A percentile compares a stretch with the other conserved stretches of the same genome.
phyloP scores from a whole-genome alignment of 2,113 vertebrate genomes.

The Muntiacus muntjak region DNA sequence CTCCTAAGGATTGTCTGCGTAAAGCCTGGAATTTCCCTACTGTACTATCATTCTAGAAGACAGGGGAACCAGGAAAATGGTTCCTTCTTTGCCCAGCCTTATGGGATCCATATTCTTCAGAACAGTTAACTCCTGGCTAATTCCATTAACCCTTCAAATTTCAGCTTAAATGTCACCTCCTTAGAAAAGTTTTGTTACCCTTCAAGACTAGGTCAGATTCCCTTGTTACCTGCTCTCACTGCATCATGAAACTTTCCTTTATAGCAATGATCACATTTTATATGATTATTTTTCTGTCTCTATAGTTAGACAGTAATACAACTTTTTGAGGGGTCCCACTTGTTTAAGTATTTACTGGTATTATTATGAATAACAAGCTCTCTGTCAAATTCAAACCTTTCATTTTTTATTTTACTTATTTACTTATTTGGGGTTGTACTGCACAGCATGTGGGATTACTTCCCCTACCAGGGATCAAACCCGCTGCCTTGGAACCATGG shows the following conservation, averaged over 20 bases:
- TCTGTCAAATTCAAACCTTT: not conserved
- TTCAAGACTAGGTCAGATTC: not conserved
- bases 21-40: not conserved
- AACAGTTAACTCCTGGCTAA: not conserved
- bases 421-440: not conserved
- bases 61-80: not conserved
- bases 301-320: not conserved
- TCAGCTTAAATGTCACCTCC: not conserved
- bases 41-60: not conserved
- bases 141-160: slow-evolving; percentile 10
- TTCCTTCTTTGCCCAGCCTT: not conserved
- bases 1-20: not conserved
- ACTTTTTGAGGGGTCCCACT: not conserved
- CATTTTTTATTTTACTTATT: not conserved
- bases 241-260: not conserved
- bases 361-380: not conserved
- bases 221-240: not conserved
- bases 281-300: not conserved
- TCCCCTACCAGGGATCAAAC: not conserved
- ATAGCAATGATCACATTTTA: not conserved
- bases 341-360: not conserved
- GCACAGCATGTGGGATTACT: not conserved
- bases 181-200: not conserved
- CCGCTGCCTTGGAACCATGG: not conserved
- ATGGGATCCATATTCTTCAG: not conserved